These are phyloP conservation scores for Corticium candelabrum DNA, from an alignment of 37 sponge, comb jelly and placozoan genomes.

Conservation along the genomic window DNA sequence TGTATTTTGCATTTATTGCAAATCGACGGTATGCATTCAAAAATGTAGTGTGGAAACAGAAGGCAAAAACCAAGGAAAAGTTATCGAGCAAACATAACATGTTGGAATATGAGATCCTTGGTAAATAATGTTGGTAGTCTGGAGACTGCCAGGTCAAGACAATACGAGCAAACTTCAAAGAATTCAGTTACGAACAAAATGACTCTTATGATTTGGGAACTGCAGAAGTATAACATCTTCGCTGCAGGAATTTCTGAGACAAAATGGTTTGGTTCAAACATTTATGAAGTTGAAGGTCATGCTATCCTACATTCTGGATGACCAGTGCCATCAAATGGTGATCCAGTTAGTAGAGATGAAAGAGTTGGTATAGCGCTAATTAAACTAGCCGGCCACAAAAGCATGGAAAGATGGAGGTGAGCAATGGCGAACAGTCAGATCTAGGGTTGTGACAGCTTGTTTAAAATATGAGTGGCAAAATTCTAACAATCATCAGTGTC, in stretches of 20 bases:
- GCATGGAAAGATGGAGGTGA: background rate
- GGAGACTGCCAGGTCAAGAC: background rate
- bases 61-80: too few relatives aligned
- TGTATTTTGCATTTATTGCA: too few relatives aligned
- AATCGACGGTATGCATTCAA: too few relatives aligned
- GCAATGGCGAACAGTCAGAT: background rate
- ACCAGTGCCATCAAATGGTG: background rate
- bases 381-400: background rate
- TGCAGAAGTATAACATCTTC: background rate
- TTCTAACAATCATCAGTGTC: background rate
- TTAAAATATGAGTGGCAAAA: background rate
- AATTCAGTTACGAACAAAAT: too few relatives aligned
- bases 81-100: background rate
- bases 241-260: background rate
- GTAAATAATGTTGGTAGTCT: background rate
- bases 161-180: background rate
- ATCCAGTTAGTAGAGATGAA: background rate
- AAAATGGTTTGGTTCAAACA: background rate
- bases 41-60: too few relatives aligned
- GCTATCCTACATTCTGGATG: background rate
- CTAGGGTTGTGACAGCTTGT: background rate
- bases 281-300: background rate
- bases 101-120: background rate
- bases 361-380: background rate
- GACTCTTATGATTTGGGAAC: slow-evolving; percentile 21